These are phyloP conservation scores for Decapterus maruadsi DNA, from an alignment of 2,797 vertebrate species.

Conservation along the genomic window DNA sequence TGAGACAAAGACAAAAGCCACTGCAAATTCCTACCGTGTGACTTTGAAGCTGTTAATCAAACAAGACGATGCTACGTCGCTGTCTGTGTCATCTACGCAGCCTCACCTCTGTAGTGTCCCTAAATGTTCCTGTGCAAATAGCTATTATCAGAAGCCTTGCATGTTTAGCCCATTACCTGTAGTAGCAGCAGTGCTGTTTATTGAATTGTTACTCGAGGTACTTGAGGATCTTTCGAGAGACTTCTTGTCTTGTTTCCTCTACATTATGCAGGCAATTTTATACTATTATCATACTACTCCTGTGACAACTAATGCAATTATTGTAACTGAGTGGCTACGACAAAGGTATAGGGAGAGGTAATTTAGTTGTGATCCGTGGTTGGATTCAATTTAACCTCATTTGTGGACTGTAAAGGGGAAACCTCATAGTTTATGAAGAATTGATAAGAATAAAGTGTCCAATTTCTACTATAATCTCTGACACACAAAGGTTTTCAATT, in stretches of 20 bases:
- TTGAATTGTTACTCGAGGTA: conserved; percentile 2
- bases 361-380: conserved; percentile 23
- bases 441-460: not conserved
- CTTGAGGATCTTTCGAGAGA: conserved; percentile 15
- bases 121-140: conserved; percentile 24
- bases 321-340: conserved; percentile 8
- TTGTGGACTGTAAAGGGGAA: not conserved
- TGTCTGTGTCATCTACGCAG: not conserved
- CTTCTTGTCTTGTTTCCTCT: not conserved
- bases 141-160: conserved; percentile 2
- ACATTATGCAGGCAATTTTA: conserved; percentile 6
- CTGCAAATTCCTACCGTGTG: conserved; percentile 23
- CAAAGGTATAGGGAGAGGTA: not conserved
- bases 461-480: not conserved
- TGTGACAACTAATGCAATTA: conserved; percentile 21
- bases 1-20: conserved; percentile 68
- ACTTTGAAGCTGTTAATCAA: conserved; percentile 42
- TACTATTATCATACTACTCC: conserved; percentile 1
- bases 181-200: conserved; percentile 5
- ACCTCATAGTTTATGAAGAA: not conserved
- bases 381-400: conserved; percentile 19
- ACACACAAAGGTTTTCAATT: conserved; percentile 3
- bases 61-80: conserved; percentile 5
- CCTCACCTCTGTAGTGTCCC: not conserved
- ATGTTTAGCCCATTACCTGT: conserved; percentile 17